Evolutionary conservation across 2,113 vertebrate genomes (phyloP).

Genomic region (Hystrix brachyura): DNA sequence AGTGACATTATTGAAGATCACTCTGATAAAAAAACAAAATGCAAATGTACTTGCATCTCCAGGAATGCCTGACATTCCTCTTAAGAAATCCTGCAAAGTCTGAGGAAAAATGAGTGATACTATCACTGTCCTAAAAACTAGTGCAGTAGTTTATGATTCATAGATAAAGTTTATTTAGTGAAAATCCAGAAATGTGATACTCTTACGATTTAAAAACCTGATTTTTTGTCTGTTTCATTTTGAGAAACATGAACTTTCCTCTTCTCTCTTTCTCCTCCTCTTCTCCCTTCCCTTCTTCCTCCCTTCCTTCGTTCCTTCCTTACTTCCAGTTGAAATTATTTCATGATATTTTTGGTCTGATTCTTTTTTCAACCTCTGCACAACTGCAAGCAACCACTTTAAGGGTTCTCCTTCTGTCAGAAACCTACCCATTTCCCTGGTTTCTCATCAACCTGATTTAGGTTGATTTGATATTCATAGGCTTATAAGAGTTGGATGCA

Average conservation of each 20-base stretch:
- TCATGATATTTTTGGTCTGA: not conserved
- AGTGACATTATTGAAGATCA: not conserved
- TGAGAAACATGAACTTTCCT: too few species aligned
- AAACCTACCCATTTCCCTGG: not conserved
- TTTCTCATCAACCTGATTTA: not conserved
- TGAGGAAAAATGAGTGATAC: not conserved
- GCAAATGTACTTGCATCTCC: not conserved
- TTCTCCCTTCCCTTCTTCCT: too few species aligned
- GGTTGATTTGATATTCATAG: not conserved
- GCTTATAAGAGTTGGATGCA: not conserved
- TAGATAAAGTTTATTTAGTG: not conserved
- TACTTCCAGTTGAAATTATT: not conserved
- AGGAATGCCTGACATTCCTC: not conserved
- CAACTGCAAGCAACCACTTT: not conserved
- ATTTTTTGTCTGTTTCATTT: not conserved
- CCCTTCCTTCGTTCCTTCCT: too few species aligned
- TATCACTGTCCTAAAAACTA: not conserved
- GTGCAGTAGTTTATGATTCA: not conserved
- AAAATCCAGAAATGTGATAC: not conserved
- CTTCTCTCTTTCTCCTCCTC: too few species aligned
- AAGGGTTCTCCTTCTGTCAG: not conserved
- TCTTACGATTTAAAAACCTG: not conserved
- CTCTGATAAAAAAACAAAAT: not conserved
- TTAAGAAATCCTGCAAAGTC: not conserved
- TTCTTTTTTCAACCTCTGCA: not conserved